A percentile compares a stretch with the other conserved stretches of the same genome.
Conservation (phyloP, 2,888 invertebrate species). For the Exephanes ischioxanthus region DNA sequence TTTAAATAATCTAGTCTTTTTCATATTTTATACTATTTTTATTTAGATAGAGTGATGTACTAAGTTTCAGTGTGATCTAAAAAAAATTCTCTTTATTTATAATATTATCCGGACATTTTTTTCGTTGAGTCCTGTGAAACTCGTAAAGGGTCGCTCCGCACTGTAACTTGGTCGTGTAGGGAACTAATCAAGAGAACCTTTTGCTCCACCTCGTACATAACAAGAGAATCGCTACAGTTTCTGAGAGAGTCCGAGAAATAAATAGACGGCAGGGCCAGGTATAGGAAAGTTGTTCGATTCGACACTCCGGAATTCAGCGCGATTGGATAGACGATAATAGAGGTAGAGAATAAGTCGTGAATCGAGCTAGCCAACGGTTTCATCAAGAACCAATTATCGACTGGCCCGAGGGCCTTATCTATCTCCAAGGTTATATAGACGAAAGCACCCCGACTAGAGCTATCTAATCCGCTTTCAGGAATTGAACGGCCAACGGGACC, state of each 20-base stretch:
- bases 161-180: slow-evolving; percentile 34
- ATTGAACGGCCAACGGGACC: slow-evolving; percentile 53
- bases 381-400: slow-evolving; percentile 62
- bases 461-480: slow-evolving; percentile 61
- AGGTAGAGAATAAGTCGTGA: slow-evolving; percentile 15
- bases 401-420: slow-evolving; percentile 56
- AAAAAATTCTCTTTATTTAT: slow-evolving; percentile 2
- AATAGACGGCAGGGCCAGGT: not conserved
- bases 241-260: slow-evolving; percentile 21
- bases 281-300: slow-evolving; percentile 42
- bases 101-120: slow-evolving; percentile 6
- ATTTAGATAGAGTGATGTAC: too few relatives aligned
- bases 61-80: not conserved
- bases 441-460: slow-evolving; percentile 28
- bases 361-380: slow-evolving; percentile 48
- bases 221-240: slow-evolving; percentile 7
- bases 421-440: slow-evolving; percentile 50
- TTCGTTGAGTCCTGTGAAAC: not conserved
- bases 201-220: not conserved
- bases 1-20: too few relatives aligned
- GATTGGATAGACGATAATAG: slow-evolving; percentile 72
- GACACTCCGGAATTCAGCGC: slow-evolving; percentile 33
- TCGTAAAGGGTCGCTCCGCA: slow-evolving; percentile 73
- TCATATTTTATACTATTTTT: too few relatives aligned
- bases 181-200: not conserved